Conservation (phyloP, 2,113 vertebrate genomes). For the Vireo altiloquus region DNA sequence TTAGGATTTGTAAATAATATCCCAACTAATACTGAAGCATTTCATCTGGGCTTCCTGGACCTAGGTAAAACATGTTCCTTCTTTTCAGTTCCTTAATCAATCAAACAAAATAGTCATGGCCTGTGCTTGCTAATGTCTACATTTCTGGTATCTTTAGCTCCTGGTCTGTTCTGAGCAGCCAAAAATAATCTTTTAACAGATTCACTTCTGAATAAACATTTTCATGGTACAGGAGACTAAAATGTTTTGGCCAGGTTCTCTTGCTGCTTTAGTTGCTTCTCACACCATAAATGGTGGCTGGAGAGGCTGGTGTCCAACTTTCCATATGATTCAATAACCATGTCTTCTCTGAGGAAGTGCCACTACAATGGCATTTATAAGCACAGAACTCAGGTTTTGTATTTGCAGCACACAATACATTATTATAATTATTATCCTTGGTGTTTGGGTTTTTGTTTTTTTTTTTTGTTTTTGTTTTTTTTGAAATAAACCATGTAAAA, state of each 20-base stretch:
- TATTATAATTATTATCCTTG: background rate
- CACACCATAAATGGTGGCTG: background rate
- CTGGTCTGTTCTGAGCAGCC: background rate
- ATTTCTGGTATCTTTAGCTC: background rate
- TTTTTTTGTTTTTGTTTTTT: background rate
- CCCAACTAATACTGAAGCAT: background rate
- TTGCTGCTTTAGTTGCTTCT: background rate
- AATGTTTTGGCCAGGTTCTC: background rate
- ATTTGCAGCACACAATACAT: background rate
- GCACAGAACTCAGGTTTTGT: background rate
- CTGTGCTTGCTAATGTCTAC: background rate
- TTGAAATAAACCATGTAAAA: background rate
- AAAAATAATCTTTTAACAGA: background rate
- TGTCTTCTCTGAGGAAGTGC: background rate
- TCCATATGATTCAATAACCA: background rate
- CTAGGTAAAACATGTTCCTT: background rate
- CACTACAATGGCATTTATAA: background rate
- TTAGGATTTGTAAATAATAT: background rate
- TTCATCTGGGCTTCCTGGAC: background rate
- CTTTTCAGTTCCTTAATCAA: background rate
- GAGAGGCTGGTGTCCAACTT: fast-evolving
- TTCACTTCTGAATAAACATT: background rate
- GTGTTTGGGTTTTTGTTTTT: background rate
- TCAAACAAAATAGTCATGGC: background rate
- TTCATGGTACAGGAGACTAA: background rate